These are phyloP conservation scores for Hipparchia semele DNA, from an alignment of 2,888 invertebrate species.

Conservation along the genomic window DNA sequence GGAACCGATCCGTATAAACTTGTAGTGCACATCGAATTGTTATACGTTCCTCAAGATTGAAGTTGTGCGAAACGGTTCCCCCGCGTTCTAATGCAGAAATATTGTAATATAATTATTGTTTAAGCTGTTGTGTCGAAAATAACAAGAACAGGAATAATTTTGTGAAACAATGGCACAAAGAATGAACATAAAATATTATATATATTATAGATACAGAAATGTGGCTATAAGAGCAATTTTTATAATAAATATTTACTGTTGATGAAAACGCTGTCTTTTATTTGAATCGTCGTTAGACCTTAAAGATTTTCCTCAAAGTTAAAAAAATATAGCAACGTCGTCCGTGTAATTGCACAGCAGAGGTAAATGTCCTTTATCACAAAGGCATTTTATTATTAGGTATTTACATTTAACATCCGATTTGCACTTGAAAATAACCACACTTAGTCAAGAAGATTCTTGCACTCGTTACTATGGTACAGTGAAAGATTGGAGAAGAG, in stretches of 20 bases:
- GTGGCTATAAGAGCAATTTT: slow-evolving; percentile 83
- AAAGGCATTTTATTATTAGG: slow-evolving; percentile 12
- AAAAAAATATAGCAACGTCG: slow-evolving; percentile 12
- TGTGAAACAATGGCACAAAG: slow-evolving; percentile 83
- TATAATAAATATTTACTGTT: slow-evolving; percentile 84
- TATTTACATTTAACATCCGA: slow-evolving; percentile 1
- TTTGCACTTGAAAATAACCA: not conserved
- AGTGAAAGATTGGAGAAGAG: too few relatives aligned
- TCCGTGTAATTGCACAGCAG: slow-evolving; percentile 4
- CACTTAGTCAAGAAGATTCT: not conserved
- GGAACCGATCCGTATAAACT: slow-evolving; percentile 67
- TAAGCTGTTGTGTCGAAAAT: slow-evolving; percentile 82
- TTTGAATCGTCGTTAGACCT: slow-evolving; percentile 45
- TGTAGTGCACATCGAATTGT: slow-evolving; percentile 79
- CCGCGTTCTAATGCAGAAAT: slow-evolving; percentile 73
- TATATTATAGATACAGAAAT: slow-evolving; percentile 83
- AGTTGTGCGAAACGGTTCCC: slow-evolving; percentile 73
- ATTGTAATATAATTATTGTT: slow-evolving; percentile 81
- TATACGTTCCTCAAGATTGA: slow-evolving; percentile 72
- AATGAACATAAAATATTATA: slow-evolving; percentile 82
- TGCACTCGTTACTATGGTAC: not conserved
- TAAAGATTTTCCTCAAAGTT: slow-evolving; percentile 9
- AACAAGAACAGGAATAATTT: slow-evolving; percentile 83
- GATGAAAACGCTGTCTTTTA: slow-evolving; percentile 72
- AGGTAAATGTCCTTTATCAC: slow-evolving; percentile 8